These are phyloP conservation scores for Drosophila sproati DNA, from an alignment of 1,140 invertebrate species.

Conservation along the genomic window DNA sequence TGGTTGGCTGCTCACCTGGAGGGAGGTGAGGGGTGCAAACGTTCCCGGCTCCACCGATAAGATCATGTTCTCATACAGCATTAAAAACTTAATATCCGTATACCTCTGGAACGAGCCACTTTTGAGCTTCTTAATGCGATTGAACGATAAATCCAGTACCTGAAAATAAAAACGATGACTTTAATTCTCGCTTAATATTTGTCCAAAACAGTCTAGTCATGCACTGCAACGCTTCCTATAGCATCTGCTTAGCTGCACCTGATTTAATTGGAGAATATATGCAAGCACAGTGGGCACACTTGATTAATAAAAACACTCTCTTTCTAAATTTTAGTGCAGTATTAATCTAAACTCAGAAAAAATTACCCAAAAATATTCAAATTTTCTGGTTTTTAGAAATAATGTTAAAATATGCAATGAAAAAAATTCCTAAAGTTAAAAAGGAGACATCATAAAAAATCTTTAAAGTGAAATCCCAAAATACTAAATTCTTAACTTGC, in stretches of 20 bases:
- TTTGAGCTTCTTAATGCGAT: conserved; percentile 87
- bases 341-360: no score
- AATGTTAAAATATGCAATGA: no score
- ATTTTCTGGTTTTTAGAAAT: no score
- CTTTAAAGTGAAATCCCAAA: no score
- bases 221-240: neutral
- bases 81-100: conserved; percentile 86
- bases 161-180: conserved; percentile 79
- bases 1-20: conserved; percentile 74
- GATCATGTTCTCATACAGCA: conserved; percentile 87
- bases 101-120: conserved; percentile 86
- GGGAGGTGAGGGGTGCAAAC: conserved; percentile 85
- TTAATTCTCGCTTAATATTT: conserved; percentile 1
- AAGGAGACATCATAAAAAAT: no score
- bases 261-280: neutral
- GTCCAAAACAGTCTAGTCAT: conserved; percentile 1
- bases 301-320: no score
- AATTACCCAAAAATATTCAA: no score
- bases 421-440: no score
- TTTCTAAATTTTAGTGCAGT: no score
- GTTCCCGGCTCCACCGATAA: conserved; percentile 86
- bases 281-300: neutral
- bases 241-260: neutral
- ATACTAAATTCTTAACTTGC: no score
- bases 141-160: conserved; percentile 88